Conservation (phyloP, 2,797 vertebrate species). For the Typhlichthys eigenmanni region DNA sequence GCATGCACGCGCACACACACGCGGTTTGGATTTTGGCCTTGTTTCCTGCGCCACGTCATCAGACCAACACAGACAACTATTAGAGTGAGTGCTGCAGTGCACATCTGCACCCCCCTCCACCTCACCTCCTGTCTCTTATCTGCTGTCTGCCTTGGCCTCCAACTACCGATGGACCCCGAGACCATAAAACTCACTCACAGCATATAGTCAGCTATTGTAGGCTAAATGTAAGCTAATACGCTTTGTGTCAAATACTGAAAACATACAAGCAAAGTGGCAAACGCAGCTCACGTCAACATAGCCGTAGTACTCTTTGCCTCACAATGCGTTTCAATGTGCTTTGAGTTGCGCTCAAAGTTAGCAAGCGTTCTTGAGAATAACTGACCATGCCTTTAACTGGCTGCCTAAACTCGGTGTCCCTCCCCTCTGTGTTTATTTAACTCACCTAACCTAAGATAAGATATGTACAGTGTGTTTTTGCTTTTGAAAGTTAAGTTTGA, state of each 20-base stretch:
- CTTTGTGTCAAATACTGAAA: no score
- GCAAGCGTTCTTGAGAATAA: no score
- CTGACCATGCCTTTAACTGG: no score
- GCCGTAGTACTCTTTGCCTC: no score
- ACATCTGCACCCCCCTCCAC: slow-evolving; percentile 26
- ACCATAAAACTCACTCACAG: slow-evolving; percentile 17
- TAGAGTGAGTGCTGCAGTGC: slow-evolving; percentile 46
- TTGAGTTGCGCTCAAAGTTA: no score
- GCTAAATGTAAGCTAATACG: not conserved
- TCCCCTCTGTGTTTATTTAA: no score
- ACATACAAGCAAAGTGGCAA: not conserved
- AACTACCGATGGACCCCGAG: slow-evolving; percentile 63
- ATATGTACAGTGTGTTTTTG: no score
- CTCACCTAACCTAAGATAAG: no score
- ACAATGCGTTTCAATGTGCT: no score
- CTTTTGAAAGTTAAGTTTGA: no score
- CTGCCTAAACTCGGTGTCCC: no score
- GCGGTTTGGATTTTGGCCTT: slow-evolving; percentile 42
- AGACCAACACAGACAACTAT: slow-evolving; percentile 63
- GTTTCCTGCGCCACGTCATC: slow-evolving; percentile 65
- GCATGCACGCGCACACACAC: slow-evolving; percentile 18
- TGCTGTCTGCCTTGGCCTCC: slow-evolving; percentile 38
- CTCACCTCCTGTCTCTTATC: slow-evolving; percentile 52
- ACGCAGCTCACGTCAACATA: no score
- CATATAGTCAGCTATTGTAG: not conserved